Conservation (phyloP, 35 echinoderm and acorn worm species). For the Diadema setosum region DNA sequence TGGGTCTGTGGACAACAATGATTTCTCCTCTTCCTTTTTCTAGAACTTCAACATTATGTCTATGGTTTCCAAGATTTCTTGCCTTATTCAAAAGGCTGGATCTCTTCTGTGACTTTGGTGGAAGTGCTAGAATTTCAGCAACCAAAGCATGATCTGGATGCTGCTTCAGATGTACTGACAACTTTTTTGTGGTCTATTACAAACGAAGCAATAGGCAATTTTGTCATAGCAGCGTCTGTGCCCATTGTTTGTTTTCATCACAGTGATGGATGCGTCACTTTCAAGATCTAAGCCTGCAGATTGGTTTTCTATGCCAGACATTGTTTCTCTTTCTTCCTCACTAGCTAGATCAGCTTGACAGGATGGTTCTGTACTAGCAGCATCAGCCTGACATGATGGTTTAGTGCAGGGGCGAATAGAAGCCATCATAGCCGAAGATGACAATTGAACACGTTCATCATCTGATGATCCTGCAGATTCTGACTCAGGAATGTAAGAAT, state of each 20-base stretch:
- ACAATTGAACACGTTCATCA: too few species aligned
- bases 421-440: too few species aligned
- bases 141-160: constrained; percentile 24
- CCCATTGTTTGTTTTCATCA: not conserved
- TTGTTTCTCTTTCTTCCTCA: not conserved
- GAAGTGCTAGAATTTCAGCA: constrained; percentile 21
- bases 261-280: not conserved
- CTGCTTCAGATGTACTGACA: constrained; percentile 19
- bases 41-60: constrained; percentile 53
- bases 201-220: constrained; percentile 48
- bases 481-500: not conserved
- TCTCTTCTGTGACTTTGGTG: constrained; percentile 43
- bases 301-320: not conserved
- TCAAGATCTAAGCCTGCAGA: not conserved
- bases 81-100: constrained; percentile 20
- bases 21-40: constrained; percentile 34
- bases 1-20: constrained; percentile 50
- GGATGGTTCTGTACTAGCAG: too few species aligned
- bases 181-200: constrained; percentile 24
- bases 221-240: constrained; percentile 43
- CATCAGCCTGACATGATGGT: too few species aligned
- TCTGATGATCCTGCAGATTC: not conserved
- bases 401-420: too few species aligned
- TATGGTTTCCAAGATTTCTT: constrained; percentile 49
- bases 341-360: not conserved